Base-by-base conservation (phyloP, 1,140 invertebrate genomes). In the Plectrocnemia conspersa region DNA sequence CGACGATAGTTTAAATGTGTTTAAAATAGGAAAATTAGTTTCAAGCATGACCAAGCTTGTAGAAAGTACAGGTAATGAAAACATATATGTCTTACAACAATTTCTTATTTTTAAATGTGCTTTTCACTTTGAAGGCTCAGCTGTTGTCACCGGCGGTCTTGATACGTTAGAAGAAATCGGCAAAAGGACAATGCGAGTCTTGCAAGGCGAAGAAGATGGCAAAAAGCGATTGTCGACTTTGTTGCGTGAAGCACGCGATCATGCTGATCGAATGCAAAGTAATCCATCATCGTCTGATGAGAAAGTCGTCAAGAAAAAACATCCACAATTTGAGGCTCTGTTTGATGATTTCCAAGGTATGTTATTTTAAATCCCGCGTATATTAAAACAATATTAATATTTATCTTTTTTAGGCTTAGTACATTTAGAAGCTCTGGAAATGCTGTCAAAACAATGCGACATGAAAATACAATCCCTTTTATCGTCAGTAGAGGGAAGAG, bases 81-180 rank as follows among this genome's bases (percentile, higher is more conserved):
- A 5, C 4, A 18, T 40, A 36, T 13, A 6, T 4, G 27, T 29
- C 6, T 29, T 29, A 29, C n/a, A 29, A 29, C n/a, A 29, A 29
- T 7, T 29, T 29, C n/a, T n/a, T 3, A 19, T 44, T 44, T 19
- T 44, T 10, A 44, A 44, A 5, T 29, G 27, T 6, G 27, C 27
- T 40, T 13, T 40, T 40, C 7, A 7, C 7, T 18, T 40, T 40
- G 11, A 4, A 75, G 83, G 89, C n/a, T 82, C 77, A 24, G 88
- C 85, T 76, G 84, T 94, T 1, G 79, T 94, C 52, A 78, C 82
- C 13, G 86, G 89, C 22, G 88, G 91, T 40, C 72, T 95, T 16
- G 91, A 92, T 68, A 93, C 92, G 0, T 69, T 96, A 45, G 93
- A 96, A 69, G 85, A 84, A 0, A 89, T 96, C 63, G 92, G 93